Evolutionary conservation across 2,888 invertebrate genomes (phyloP), one percentile per base, ranked within the genome.

Genomic region (Rhorus exstirpatorius): DNA sequence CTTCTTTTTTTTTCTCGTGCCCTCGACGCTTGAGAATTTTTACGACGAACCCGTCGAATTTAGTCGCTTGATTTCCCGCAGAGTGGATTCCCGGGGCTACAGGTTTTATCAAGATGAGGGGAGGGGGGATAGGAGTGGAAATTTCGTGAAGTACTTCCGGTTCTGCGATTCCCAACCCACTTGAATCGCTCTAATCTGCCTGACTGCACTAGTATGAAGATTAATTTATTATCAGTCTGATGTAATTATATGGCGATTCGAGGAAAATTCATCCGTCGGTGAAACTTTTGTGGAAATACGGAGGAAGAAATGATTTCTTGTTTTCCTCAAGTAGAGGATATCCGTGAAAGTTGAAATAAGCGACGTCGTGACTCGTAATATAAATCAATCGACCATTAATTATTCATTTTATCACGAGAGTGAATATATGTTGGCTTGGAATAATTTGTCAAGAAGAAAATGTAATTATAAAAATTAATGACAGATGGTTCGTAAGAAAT

Each of bases 111-210:
- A 31, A 6, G 31, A 3, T 31, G 31, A 31, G 31, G 31, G 12
- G 12, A 24, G 1, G 14, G 12, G n/a, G 12, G 51, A 21, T 24
- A 24, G 6, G 10, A 21, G 10, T 14, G 51, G 12, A 12, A 14
- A 55, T 44, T 70, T 19, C 7, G 44, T 55, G 12, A 24, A 17
- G 38, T 31, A 81, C 77, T 83, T 81, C 83, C 75, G 81, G 78
- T 74, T 81, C 35, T 35, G 26, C 44, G 21, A 26, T 35, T 44
- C 3, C 3, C 55, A 24, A 44, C 19, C 19, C 12, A 35, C 31
- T 46, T 55, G 31, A 44, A 53, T 55, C 53, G 53, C 21, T 46
- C 44, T 55, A 65, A 75, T 75, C 55, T 53, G 3, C 12, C 38
- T 14, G n/a, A 49, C 17, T 17, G 24, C 51, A 35, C 35, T 14